A percentile compares a stretch with the other conserved stretches of the same genome.
These are phyloP conservation scores for Hanleya hanleyi DNA, from an alignment of 2,888 invertebrate species.

Conservation along the genomic window DNA sequence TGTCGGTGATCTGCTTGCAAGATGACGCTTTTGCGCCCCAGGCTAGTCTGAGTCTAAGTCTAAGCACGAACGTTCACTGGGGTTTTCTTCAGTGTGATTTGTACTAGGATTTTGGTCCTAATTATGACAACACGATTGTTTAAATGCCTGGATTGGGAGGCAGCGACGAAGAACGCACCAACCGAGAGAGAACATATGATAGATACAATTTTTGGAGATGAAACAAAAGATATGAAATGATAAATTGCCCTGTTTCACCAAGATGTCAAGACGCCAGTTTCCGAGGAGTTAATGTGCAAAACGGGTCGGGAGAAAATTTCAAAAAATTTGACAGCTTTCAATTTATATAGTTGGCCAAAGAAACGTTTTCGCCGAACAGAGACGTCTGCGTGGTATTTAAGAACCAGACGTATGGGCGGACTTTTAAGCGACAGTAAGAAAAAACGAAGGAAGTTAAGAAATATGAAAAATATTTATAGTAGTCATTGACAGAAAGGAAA, in stretches of 20 bases:
- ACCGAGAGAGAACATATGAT: too few relatives aligned
- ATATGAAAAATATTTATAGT: slow-evolving; percentile 1
- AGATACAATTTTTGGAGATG: neutral
- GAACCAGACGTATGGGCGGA: neutral
- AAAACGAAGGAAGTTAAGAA: neutral
- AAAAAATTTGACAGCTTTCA: neutral
- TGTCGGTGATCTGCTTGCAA: too few relatives aligned
- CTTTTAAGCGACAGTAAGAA: neutral
- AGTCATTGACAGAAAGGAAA: neutral
- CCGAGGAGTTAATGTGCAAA: neutral
- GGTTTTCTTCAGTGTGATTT: too few relatives aligned
- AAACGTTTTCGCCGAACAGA: neutral
- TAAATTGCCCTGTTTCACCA: neutral
- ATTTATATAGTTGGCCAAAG: neutral
- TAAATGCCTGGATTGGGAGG: neutral
- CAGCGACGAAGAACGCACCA: too few relatives aligned
- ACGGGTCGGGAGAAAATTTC: slow-evolving; percentile 5
- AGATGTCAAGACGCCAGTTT: neutral
- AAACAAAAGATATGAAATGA: neutral
- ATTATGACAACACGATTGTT: neutral
- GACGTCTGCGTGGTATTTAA: neutral
- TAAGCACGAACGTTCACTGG: too few relatives aligned
- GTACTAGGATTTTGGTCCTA: neutral
- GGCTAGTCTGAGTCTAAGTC: too few relatives aligned
- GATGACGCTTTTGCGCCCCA: too few relatives aligned